phyloP scores from a whole-genome alignment of 2,113 vertebrate genomes.

The Gila orcuttii region DNA sequence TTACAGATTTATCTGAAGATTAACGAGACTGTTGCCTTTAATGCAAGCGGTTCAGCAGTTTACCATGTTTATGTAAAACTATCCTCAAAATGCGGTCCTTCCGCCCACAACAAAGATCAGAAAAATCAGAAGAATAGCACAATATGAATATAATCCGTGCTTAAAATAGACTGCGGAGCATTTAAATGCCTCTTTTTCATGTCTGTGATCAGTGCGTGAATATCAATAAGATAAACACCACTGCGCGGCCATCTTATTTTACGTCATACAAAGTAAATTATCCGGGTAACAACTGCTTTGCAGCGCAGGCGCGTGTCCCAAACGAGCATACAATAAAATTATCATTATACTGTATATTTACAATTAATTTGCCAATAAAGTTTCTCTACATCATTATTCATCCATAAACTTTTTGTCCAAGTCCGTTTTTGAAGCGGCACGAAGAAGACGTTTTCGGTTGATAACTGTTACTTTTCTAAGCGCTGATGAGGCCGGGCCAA shows the following conservation, averaged over 20 bases:
- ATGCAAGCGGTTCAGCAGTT: not conserved
- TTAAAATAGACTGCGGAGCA: not conserved
- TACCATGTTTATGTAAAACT: conserved; percentile 28
- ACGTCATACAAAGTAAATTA: conserved; percentile 17
- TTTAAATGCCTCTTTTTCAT: conserved; percentile 10
- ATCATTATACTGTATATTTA: not conserved
- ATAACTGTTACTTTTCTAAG: not conserved
- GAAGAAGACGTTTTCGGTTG: not conserved
- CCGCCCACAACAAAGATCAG: not conserved
- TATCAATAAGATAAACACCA: conserved; percentile 22
- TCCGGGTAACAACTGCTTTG: not conserved
- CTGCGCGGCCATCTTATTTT: conserved; percentile 34
- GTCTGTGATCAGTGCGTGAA: not conserved
- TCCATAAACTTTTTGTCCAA: not conserved
- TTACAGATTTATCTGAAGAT: not conserved
- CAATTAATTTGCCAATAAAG: not conserved
- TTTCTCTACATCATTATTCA: not conserved
- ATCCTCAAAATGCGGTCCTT: not conserved
- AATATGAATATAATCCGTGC: not conserved
- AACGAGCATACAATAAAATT: not conserved
- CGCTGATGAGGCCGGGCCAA: not conserved
- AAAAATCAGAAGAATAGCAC: not conserved
- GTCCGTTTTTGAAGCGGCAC: not conserved
- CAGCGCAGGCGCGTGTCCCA: not conserved
- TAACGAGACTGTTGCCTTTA: not conserved